A percentile compares a stretch with the other conserved stretches of the same genome.
Evolutionary conservation across 1,140 invertebrate genomes (phyloP).

Genomic region (Conus betulinus): DNA sequence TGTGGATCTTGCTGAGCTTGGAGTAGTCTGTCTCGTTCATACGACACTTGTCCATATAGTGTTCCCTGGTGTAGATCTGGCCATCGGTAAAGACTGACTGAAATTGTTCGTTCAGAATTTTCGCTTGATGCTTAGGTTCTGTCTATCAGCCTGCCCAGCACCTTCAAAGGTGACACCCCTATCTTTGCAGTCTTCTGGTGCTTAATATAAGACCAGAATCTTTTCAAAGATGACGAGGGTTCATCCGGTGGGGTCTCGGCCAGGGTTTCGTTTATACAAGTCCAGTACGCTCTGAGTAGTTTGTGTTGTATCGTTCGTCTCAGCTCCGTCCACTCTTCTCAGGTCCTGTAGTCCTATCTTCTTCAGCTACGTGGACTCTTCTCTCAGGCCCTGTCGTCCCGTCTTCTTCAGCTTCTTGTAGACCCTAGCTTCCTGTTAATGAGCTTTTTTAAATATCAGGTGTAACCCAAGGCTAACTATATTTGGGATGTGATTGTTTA

Average conservation of each 20-base stretch:
- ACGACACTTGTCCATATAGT: background rate
- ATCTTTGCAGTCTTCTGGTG: slow-evolving; percentile 5
- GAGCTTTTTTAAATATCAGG: background rate
- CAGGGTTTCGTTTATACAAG: background rate
- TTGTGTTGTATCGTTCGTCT: background rate
- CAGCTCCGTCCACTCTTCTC: background rate
- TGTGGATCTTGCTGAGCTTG: too few relatives aligned
- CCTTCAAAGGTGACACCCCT: slow-evolving; percentile 25
- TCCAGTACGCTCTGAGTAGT: background rate
- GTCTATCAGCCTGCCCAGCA: slow-evolving; percentile 13
- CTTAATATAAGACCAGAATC: too few relatives aligned
- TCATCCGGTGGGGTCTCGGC: background rate
- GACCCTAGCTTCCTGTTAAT: background rate
- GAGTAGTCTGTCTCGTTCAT: too few relatives aligned
- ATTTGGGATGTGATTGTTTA: background rate
- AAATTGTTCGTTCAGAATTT: background rate
- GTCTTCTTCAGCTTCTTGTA: too few relatives aligned
- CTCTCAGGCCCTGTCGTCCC: too few relatives aligned
- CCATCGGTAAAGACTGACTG: background rate
- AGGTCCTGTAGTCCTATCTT: background rate
- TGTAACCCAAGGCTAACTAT: background rate
- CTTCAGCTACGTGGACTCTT: too few relatives aligned
- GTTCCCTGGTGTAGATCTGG: background rate
- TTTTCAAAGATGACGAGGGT: too few relatives aligned
- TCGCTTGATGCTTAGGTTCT: slow-evolving; percentile 8